Percentiles rank a stretch among this genome's conserved stretches.
Evolutionary conservation across 2,113 vertebrate genomes (phyloP).

Genomic region (Colaptes auratus): DNA sequence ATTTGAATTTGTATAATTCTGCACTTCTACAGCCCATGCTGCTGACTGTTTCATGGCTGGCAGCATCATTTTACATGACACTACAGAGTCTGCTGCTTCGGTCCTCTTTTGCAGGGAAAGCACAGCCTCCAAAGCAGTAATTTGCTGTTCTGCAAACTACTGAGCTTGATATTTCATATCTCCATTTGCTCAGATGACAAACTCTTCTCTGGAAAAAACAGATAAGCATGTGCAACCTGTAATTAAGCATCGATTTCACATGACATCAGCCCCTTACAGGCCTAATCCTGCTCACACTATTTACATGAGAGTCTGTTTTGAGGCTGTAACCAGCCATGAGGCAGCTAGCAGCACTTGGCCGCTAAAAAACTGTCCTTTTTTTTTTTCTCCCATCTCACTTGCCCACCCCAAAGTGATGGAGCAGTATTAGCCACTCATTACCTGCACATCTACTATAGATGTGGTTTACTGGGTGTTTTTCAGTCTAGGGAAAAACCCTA

Average conservation of each 20-base stretch:
- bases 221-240: neutral
- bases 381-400: neutral
- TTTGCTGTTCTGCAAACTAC: neutral
- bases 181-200: neutral
- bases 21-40: neutral
- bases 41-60: neutral
- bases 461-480: neutral
- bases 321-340: neutral
- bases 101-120: neutral
- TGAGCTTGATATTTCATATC: neutral
- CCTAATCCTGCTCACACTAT: neutral
- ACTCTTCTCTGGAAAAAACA: neutral
- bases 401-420: neutral
- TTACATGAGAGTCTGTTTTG: neutral
- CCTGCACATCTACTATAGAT: neutral
- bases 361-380: conserved; percentile 21
- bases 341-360: neutral
- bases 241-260: neutral
- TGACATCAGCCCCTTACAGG: neutral
- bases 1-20: neutral
- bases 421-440: neutral
- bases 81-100: neutral
- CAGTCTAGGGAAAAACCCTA: neutral
- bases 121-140: neutral
- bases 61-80: neutral